A percentile compares a stretch with the other conserved stretches of the same genome.
phyloP scores from a whole-genome alignment of 2,113 vertebrate genomes.

The Argyrosomus japonicus region DNA sequence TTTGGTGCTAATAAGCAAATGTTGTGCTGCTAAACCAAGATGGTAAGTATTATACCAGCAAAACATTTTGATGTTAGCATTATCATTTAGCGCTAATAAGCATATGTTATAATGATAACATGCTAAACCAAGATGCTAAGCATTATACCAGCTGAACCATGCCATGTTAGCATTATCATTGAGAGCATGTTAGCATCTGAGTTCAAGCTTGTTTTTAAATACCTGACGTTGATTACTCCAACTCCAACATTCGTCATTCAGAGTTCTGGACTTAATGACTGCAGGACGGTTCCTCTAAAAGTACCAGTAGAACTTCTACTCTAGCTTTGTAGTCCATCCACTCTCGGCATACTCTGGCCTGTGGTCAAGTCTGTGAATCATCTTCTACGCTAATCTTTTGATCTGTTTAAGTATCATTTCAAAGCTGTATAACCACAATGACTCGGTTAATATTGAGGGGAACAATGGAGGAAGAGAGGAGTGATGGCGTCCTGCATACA shows the following conservation, averaged over 20 bases:
- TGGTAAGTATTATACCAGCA: too few species aligned
- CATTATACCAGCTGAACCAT: too few species aligned
- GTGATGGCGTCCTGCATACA: not conserved
- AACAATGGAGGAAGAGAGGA: not conserved
- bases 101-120: too few species aligned
- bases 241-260: not conserved
- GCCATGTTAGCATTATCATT: not conserved
- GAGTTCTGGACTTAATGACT: not conserved
- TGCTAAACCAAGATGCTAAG: too few species aligned
- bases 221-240: not conserved
- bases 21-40: too few species aligned
- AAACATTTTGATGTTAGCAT: too few species aligned
- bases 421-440: not conserved
- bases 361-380: not conserved
- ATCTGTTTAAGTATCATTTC: not conserved
- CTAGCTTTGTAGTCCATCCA: not conserved
- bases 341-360: not conserved
- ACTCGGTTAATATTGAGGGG: not conserved
- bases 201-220: not conserved
- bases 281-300: not conserved
- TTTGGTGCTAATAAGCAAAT: too few species aligned
- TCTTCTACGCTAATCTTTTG: not conserved
- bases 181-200: not conserved
- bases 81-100: too few species aligned
- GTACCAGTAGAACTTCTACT: not conserved